Conservation (phyloP, 2,113 vertebrate genomes). For the Mesitornis unicolor region DNA sequence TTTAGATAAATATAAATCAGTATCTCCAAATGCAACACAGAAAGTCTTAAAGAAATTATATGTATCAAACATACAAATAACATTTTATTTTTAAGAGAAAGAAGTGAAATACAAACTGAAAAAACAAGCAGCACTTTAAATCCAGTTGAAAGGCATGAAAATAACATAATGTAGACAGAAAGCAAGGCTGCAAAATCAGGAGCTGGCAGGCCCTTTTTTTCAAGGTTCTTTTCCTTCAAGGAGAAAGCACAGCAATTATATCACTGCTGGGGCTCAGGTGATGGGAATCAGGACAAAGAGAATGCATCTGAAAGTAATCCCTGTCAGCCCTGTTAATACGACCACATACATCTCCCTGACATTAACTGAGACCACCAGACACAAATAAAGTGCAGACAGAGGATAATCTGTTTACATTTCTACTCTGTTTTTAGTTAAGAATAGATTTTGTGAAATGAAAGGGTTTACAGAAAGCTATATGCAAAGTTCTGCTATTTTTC, state of each 20-base stretch:
- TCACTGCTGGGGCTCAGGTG: background rate
- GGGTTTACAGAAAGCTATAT: background rate
- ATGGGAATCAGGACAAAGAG: background rate
- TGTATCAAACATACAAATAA: background rate
- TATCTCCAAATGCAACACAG: background rate
- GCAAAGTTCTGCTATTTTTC: constrained; percentile 10
- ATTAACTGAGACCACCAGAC: constrained; percentile 43
- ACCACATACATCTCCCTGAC: constrained; percentile 29
- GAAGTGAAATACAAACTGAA: background rate
- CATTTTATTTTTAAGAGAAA: background rate
- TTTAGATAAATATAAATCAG: constrained; percentile 39
- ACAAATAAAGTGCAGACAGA: constrained; percentile 18
- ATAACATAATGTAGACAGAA: background rate
- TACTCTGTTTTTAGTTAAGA: background rate
- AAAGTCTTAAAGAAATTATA: background rate
- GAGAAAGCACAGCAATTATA: background rate
- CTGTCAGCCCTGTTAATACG: constrained; percentile 18
- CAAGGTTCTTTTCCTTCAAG: background rate
- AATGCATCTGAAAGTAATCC: constrained; percentile 19
- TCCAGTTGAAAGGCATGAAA: background rate
- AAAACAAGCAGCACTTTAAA: background rate
- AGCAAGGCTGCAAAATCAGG: background rate
- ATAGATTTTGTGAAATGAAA: background rate
- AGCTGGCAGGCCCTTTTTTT: background rate
- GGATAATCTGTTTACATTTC: constrained; percentile 28